Conservation (phyloP, 1,140 invertebrate genomes). For the Aphis gossypii region DNA sequence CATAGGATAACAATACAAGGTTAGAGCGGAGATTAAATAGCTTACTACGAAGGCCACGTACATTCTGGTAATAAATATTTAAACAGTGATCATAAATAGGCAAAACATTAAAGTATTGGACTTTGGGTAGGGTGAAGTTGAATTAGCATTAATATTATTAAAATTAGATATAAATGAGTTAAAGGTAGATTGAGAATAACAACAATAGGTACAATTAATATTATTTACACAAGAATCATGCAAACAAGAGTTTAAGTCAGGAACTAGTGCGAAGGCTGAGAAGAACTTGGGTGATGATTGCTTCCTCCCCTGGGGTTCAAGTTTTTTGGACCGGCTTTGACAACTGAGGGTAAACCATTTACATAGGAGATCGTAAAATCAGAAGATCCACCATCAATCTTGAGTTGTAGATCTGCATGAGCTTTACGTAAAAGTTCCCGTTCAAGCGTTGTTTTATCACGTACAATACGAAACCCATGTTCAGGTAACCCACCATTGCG, state of each 20-base stretch:
- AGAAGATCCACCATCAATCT: neutral
- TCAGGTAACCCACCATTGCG: neutral
- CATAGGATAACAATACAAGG: too few species aligned
- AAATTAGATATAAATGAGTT: too few species aligned
- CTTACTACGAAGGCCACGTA: too few species aligned
- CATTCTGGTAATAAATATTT: too few species aligned
- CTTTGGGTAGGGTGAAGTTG: too few species aligned
- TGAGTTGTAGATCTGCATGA: neutral
- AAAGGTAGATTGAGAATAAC: constrained; percentile 10
- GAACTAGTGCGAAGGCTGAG: constrained; percentile 22
- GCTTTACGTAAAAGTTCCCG: neutral
- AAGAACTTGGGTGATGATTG: neutral
- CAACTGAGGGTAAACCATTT: neutral
- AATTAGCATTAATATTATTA: too few species aligned
- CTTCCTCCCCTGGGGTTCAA: constrained; percentile 31
- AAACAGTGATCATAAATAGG: neutral
- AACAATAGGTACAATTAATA: neutral
- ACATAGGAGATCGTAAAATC: constrained; percentile 19
- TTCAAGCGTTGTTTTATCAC: neutral
- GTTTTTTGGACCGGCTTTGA: constrained; percentile 17
- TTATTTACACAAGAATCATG: too few species aligned
- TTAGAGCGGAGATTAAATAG: neutral
- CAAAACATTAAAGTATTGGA: too few species aligned
- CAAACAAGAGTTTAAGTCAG: neutral
- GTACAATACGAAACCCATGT: neutral